These are phyloP conservation scores for Doris montereyensis DNA, from an alignment of 2,888 invertebrate genomes.

Conservation along the genomic window DNA sequence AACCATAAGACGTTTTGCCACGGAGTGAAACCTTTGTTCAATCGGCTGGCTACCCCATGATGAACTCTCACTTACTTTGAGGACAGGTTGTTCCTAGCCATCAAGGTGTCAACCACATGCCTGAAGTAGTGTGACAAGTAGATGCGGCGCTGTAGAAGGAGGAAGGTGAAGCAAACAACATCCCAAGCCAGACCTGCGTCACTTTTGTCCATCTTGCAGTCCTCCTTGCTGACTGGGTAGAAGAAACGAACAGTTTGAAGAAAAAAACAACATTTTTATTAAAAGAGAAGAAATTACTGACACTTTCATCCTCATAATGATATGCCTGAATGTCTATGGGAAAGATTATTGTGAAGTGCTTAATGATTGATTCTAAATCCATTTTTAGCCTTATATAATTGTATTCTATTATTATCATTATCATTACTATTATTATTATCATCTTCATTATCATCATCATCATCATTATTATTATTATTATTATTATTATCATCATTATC, in stretches of 20 bases:
- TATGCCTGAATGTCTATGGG: too few relatives aligned
- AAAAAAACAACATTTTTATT: background rate
- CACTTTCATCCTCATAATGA: background rate
- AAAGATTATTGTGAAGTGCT: too few relatives aligned
- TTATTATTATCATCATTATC: too few relatives aligned
- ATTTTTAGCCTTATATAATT: background rate
- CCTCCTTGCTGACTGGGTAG: slow-evolving; percentile 22
- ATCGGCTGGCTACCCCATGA: too few relatives aligned
- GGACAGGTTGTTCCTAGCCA: slow-evolving; percentile 93
- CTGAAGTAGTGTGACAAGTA: slow-evolving; percentile 98
- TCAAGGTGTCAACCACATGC: slow-evolving; percentile 94
- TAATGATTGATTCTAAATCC: background rate
- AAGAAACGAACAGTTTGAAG: background rate
- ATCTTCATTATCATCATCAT: too few relatives aligned
- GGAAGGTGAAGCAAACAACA: slow-evolving; percentile 88
- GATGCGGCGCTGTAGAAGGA: slow-evolving; percentile 91
- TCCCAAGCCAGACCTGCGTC: slow-evolving; percentile 96
- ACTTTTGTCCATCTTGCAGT: slow-evolving; percentile 75
- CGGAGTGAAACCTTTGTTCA: too few relatives aligned
- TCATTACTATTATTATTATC: too few relatives aligned
- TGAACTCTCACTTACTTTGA: slow-evolving; percentile 86
- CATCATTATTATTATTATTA: too few relatives aligned
- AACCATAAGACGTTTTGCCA: too few relatives aligned
- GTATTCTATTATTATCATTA: too few relatives aligned
- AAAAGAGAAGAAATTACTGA: background rate